Percentiles rank a stretch among this genome's conserved stretches.
These are phyloP conservation scores for Gasterosteus nipponicus DNA, from an alignment of 2,113 vertebrate species.

Conservation along the genomic window DNA sequence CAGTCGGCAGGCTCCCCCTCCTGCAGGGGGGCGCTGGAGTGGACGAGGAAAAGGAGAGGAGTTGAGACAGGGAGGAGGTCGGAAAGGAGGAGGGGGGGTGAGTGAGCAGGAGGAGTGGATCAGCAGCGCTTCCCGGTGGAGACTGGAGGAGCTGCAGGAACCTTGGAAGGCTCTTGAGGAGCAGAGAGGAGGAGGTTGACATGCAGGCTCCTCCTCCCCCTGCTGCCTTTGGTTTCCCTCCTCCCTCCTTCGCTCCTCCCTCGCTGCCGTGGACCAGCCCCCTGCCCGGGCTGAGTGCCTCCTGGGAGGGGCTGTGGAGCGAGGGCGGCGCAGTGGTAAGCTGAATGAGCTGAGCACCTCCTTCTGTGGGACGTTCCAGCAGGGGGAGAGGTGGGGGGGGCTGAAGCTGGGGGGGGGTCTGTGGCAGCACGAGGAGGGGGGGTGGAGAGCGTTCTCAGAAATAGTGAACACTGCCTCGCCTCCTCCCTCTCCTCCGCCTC, in stretches of 20 bases:
- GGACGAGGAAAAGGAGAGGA: conserved; percentile 40
- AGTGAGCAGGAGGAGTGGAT: conserved; percentile 54
- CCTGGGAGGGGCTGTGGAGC: background rate
- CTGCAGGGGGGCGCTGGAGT: background rate
- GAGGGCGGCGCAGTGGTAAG: conserved; percentile 22
- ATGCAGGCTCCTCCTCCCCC: background rate
- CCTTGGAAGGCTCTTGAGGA: conserved; percentile 12
- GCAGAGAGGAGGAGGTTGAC: background rate
- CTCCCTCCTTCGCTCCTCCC: background rate
- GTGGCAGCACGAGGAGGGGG: background rate
- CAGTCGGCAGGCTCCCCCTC: conserved; percentile 52
- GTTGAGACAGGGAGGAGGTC: conserved; percentile 49
- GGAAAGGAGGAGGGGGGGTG: conserved; percentile 36
- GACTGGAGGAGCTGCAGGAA: conserved; percentile 36
- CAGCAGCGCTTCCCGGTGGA: conserved; percentile 32
- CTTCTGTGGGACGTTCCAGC: conserved; percentile 35
- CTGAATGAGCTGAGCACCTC: conserved; percentile 46
- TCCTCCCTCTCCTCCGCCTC: background rate
- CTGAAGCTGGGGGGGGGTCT: conserved; percentile 36
- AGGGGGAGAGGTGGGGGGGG: conserved; percentile 4
- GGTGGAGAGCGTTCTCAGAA: conserved; percentile 2
- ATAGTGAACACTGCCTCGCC: conserved; percentile 48
- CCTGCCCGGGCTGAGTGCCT: conserved; percentile 34
- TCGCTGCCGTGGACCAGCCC: background rate
- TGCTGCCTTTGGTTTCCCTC: background rate